These are phyloP conservation scores for Zaprionus lineosus DNA, from an alignment of 2,888 invertebrate species.

Conservation along the genomic window DNA sequence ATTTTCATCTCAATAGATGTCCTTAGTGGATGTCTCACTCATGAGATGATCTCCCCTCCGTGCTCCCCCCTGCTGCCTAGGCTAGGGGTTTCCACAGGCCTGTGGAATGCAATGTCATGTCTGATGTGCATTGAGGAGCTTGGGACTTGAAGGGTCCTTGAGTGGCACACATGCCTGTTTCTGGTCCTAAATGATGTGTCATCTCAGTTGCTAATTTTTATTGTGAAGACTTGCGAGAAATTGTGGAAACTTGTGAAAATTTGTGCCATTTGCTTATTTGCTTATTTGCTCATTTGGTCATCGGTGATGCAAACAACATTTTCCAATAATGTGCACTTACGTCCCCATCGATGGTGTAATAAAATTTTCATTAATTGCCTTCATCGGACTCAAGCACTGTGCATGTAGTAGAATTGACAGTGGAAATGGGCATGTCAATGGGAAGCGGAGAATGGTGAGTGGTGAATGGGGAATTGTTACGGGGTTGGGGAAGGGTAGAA, in stretches of 20 bases:
- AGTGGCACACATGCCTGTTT: conserved; percentile 21
- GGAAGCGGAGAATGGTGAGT: too few relatives aligned
- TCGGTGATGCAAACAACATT: conserved; percentile 4
- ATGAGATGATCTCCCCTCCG: too few relatives aligned
- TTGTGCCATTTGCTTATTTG: conserved; percentile 24
- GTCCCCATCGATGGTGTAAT: conserved; percentile 52
- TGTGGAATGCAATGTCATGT: too few relatives aligned
- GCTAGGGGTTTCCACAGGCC: too few relatives aligned
- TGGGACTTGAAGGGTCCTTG: too few relatives aligned
- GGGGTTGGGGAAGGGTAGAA: too few relatives aligned
- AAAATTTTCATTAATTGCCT: conserved; percentile 61
- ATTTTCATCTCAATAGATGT: too few relatives aligned
- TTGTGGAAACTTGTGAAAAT: conserved; percentile 31
- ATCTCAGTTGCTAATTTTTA: conserved; percentile 51
- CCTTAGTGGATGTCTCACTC: too few relatives aligned
- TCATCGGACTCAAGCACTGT: conserved; percentile 33
- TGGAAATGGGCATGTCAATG: too few relatives aligned
- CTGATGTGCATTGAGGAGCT: too few relatives aligned
- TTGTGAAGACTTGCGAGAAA: conserved; percentile 34
- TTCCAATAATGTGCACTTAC: conserved; percentile 33
- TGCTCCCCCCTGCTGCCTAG: too few relatives aligned
- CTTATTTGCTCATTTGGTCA: conserved; percentile 35
- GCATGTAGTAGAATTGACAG: background rate
- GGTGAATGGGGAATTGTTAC: too few relatives aligned
- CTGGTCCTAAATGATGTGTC: conserved; percentile 39